Base-by-base conservation (phyloP, 2,797 vertebrate species). In the Platalea minor region DNA sequence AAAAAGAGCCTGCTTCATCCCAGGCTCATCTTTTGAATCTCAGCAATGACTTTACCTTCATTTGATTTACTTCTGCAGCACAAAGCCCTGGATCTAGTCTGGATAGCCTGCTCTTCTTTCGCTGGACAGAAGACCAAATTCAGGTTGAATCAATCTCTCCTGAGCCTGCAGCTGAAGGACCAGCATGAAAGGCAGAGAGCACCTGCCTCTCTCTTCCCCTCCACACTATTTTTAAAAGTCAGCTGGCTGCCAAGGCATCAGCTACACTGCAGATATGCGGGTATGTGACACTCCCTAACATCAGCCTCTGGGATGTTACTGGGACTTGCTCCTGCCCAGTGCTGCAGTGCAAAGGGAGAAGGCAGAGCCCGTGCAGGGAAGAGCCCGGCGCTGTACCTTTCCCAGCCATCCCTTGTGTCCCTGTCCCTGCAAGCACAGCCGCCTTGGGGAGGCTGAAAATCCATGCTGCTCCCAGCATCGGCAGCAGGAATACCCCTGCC, bases 371-470 rank as follows among this genome's bases (percentile, higher is more conserved):
- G 0, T 1, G 2, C 18, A 25, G 45, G 10, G 45, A 43, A 76
- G 6, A 91, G 13, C 18, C 15, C 0, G 0, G 33, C 24, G 41
- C 61, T 75, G 13, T 29, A 17, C 26, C 39, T 45, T 26, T 53
- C 59, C 53, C 54, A 56, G 31, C 11, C 41, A 48, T 5, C 7
- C 50, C 59, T 7, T 4, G 0, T 13, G 43, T 35, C 39, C 28
- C 48, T 43, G 35, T 65, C 26, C 33, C 35, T 51, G 64, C 15
- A 39, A 39, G 25, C n/a, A 56, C 3, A 2, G 61, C 18, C 4
- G 1, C 26, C 17, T 11, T 24, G 29, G 35, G 23, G 46, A 65
- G 41, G 33, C 51, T 60, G 67, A 28, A 86, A 70, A 67, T 79
- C 35, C n/a, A 16, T 5, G 4, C 35, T 60, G 57, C 24, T 85